Conservation (phyloP, 2,797 vertebrate genomes). For the Salmo trutta region DNA sequence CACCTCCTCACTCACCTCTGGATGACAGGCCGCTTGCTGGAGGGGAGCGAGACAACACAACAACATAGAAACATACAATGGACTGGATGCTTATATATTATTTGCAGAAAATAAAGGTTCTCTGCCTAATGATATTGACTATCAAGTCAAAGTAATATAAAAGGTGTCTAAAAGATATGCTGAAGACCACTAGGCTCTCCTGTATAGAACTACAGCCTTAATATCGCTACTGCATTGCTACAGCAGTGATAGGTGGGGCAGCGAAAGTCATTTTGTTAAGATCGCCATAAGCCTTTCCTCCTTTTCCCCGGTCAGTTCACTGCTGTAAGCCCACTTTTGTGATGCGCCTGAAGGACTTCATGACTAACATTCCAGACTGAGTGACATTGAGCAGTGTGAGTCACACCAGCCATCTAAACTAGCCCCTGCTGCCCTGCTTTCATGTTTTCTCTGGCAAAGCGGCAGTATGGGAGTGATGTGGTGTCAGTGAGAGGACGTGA, state of each 20-base stretch:
- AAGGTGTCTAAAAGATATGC: neutral
- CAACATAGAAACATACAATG: too few relatives aligned
- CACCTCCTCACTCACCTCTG: conserved; percentile 86
- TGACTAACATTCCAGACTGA: conserved; percentile 32
- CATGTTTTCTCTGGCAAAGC: conserved; percentile 18
- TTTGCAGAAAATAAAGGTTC: too few relatives aligned
- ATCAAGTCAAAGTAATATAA: neutral
- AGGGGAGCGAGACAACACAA: conserved; percentile 22
- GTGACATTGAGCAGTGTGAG: conserved; percentile 47
- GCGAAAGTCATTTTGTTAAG: neutral
- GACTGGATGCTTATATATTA: too few relatives aligned
- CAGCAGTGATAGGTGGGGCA: neutral
- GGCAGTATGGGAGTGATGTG: conserved; percentile 18
- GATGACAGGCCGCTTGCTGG: conserved; percentile 92
- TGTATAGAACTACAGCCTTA: too few relatives aligned
- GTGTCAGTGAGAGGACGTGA: neutral
- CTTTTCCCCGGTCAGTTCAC: conserved; percentile 13
- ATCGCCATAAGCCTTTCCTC: neutral
- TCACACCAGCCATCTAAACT: conserved; percentile 26
- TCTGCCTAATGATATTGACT: neutral
- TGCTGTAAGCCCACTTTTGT: neutral
- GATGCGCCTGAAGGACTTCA: conserved; percentile 38
- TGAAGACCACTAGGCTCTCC: neutral
- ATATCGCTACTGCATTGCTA: too few relatives aligned
- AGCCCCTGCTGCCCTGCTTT: conserved; percentile 46